phyloP scores from a whole-genome alignment of 2,888 invertebrate species.

The Clunio marinus region DNA sequence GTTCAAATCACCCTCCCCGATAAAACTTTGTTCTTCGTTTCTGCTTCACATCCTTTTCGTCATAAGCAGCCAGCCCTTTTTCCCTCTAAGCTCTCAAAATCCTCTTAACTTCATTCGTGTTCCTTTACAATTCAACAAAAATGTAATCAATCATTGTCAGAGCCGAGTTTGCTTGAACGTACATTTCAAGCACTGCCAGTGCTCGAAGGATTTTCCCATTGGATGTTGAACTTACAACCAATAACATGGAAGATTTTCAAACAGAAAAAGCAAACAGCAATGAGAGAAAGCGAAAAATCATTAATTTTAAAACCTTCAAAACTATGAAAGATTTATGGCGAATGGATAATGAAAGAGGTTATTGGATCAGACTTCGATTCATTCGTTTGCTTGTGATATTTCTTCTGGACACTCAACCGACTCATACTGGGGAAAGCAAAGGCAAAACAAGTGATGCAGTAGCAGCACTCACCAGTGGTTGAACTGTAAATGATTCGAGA shows the following conservation, averaged over 20 bases:
- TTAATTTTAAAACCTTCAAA: conserved; percentile 38
- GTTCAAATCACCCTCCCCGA: neutral
- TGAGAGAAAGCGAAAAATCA: conserved; percentile 33
- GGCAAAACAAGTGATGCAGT: neutral
- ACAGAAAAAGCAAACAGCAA: neutral
- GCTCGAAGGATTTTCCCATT: conserved; percentile 14
- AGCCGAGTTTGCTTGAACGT: neutral
- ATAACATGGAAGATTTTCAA: conserved; percentile 11
- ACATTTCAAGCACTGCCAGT: neutral
- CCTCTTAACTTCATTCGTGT: neutral
- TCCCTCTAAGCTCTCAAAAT: neutral
- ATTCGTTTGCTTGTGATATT: neutral
- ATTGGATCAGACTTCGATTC: neutral
- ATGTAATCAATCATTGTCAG: conserved; percentile 31
- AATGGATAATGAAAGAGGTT: conserved; percentile 30
- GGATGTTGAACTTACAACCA: conserved; percentile 33
- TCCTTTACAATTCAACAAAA: conserved; percentile 9
- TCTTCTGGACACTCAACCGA: neutral
- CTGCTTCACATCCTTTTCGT: neutral
- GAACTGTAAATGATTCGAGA: neutral
- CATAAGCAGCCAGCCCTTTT: neutral
- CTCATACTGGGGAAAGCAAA: neutral
- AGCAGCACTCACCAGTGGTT: too few relatives aligned
- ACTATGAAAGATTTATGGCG: conserved; percentile 35
- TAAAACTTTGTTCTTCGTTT: neutral